Evolutionary conservation across 2,113 vertebrate species (phyloP).

Genomic region (Oncorhynchus masou): DNA sequence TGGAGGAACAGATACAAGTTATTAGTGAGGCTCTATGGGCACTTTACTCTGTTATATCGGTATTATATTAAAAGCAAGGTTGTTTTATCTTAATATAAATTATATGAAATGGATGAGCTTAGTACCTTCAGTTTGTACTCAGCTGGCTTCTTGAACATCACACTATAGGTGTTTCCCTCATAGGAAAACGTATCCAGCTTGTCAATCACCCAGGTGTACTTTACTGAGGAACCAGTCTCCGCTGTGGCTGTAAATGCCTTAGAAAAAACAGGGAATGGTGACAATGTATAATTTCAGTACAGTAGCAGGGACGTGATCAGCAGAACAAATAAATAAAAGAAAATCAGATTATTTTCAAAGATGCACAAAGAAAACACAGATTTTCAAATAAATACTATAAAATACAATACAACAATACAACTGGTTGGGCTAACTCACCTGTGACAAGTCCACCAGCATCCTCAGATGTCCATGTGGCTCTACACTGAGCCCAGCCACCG

Average conservation of each 20-base stretch:
- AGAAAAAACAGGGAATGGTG: not conserved
- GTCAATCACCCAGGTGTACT: slow-evolving; percentile 74
- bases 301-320: too few species aligned
- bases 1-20: slow-evolving; percentile 28
- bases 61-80: not conserved
- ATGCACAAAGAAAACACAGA: not conserved
- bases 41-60: not conserved
- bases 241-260: slow-evolving; percentile 71
- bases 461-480: slow-evolving; percentile 58
- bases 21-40: too few species aligned
- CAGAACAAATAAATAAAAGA: too few species aligned
- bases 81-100: too few species aligned
- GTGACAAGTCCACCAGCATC: slow-evolving; percentile 63
- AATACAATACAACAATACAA: too few species aligned
- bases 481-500: slow-evolving; percentile 68
- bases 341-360: too few species aligned
- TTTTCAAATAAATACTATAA: not conserved
- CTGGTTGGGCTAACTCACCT: slow-evolving; percentile 55
- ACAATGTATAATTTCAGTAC: not conserved
- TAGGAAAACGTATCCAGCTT: slow-evolving; percentile 57
- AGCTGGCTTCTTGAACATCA: slow-evolving; percentile 70
- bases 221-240: slow-evolving; percentile 70
- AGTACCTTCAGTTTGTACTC: slow-evolving; percentile 67
- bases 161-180: slow-evolving; percentile 67
- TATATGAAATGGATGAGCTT: not conserved